Percentiles rank a stretch among this genome's conserved stretches.
Evolutionary conservation across 1,140 invertebrate species (phyloP).

Genomic region (Aporrectodea caliginosa): DNA sequence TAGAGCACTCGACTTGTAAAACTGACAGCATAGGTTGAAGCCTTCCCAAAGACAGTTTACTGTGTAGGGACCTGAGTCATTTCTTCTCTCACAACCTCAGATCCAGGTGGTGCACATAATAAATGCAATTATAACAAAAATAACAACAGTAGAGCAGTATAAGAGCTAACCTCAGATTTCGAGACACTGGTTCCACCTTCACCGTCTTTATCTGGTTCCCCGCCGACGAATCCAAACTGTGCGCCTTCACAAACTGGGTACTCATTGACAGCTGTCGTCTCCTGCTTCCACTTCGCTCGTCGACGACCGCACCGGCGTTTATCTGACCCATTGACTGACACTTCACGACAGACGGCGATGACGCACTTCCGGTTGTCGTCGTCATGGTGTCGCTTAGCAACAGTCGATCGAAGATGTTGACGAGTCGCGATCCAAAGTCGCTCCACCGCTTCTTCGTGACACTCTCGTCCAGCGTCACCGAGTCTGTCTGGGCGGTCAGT

Average conservation of each 20-base stretch:
- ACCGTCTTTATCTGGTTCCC: background rate
- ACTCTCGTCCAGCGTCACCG: constrained; percentile 38
- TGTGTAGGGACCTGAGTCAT: too few species aligned
- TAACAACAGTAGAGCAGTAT: too few species aligned
- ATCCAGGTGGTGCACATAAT: too few species aligned
- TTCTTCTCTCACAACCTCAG: too few species aligned
- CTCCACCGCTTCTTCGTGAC: constrained; percentile 68
- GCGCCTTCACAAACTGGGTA: background rate
- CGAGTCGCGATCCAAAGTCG: constrained; percentile 67
- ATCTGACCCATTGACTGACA: background rate
- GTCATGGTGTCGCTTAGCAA: constrained; percentile 58
- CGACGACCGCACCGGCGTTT: background rate
- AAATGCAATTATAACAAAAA: too few species aligned
- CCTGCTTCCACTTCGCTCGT: background rate
- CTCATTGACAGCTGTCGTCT: background rate
- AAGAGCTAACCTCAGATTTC: background rate
- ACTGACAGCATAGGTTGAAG: too few species aligned
- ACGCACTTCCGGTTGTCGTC: constrained; percentile 16
- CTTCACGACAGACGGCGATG: background rate
- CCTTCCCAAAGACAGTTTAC: too few species aligned
- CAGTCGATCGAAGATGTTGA: constrained; percentile 67
- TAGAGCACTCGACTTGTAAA: too few species aligned
- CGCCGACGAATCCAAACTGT: background rate
- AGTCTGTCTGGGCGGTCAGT: background rate
- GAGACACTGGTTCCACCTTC: background rate